These are phyloP conservation scores for Passerculus sandwichensis DNA, from an alignment of 2,797 vertebrate species.

Conservation along the genomic window DNA sequence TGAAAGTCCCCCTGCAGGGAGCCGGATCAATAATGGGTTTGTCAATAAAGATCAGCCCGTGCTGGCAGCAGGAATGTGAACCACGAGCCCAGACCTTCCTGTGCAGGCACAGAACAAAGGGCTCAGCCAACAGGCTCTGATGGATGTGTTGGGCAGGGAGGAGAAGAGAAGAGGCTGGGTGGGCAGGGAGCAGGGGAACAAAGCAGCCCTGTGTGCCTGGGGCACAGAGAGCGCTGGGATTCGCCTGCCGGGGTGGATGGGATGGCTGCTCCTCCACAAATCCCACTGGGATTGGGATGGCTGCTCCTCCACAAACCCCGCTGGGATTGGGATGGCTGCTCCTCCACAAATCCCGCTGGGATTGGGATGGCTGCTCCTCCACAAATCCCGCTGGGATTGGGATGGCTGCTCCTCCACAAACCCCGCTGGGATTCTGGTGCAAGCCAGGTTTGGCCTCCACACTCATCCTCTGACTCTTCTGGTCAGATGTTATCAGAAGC, in stretches of 20 bases:
- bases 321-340: not conserved
- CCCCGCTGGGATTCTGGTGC: not conserved
- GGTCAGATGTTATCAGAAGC: not conserved
- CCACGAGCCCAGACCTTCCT: not conserved
- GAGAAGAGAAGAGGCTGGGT: not conserved
- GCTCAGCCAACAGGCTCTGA: not conserved
- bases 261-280: not conserved
- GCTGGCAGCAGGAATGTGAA: not conserved
- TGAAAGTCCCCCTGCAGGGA: constrained; percentile 28
- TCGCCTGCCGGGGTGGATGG: not conserved
- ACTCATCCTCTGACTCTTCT: not conserved
- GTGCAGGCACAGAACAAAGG: not conserved
- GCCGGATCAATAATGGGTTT: fast-evolving
- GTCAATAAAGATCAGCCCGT: not conserved
- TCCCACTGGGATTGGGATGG: not conserved
- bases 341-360: not conserved
- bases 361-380: not conserved
- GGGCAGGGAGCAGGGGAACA: constrained; percentile 7
- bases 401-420: not conserved
- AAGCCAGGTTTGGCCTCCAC: not conserved
- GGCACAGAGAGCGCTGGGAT: not conserved
- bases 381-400: not conserved
- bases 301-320: not conserved
- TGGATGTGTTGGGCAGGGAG: not conserved
- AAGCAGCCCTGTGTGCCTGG: not conserved